Evolutionary conservation across 2,113 vertebrate species (phyloP).

Genomic region (Phasianus colchicus): DNA sequence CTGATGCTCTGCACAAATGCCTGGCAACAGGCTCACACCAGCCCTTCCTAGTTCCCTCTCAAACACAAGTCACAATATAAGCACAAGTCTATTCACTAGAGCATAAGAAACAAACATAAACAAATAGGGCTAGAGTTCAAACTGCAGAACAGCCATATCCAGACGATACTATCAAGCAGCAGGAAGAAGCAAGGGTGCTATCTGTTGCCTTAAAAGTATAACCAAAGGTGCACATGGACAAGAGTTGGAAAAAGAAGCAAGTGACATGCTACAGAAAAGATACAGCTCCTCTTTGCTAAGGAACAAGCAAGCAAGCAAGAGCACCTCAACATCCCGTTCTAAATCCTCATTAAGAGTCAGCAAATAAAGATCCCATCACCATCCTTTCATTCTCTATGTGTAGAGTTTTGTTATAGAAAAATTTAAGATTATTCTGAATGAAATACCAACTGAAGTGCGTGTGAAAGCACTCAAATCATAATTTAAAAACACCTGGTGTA

Average conservation of each 20-base stretch:
- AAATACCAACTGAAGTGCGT: not conserved
- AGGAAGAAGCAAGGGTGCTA: not conserved
- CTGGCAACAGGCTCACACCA: not conserved
- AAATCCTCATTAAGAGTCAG: not conserved
- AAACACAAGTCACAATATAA: not conserved
- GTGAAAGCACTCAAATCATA: not conserved
- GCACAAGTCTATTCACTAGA: not conserved
- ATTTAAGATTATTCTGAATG: not conserved
- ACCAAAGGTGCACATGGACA: not conserved
- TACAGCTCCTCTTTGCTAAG: not conserved
- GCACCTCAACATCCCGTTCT: not conserved
- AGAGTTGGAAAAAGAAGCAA: not conserved
- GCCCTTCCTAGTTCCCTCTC: not conserved
- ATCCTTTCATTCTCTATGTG: accelerated
- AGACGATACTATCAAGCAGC: not conserved
- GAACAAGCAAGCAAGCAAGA: not conserved
- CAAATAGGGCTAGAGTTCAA: not conserved
- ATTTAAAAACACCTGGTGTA: not conserved
- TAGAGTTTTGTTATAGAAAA: not conserved
- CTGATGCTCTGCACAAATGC: not conserved
- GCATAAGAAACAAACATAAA: not conserved
- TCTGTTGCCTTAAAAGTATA: not conserved
- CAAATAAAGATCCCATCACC: not conserved
- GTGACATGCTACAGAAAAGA: not conserved
- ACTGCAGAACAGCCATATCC: not conserved